Evolutionary conservation across 1,140 invertebrate genomes (phyloP).

Genomic region (Papilio helenus): DNA sequence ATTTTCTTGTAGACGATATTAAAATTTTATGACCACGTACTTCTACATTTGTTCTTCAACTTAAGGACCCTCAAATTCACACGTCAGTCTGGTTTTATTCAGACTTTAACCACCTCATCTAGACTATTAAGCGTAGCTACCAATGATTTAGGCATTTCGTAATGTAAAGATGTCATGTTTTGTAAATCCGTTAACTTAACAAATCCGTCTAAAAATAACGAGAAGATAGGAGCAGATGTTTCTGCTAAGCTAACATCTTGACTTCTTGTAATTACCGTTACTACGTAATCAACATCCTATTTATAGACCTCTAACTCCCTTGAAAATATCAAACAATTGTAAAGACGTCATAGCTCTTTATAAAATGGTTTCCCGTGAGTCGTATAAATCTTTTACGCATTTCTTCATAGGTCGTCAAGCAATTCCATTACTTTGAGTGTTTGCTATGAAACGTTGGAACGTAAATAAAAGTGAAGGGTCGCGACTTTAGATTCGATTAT

Average conservation of each 20-base stretch:
- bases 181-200: no score
- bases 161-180: no score
- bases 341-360: neutral
- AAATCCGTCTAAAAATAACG: no score
- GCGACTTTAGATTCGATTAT: constrained; percentile 31
- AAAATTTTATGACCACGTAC: no score
- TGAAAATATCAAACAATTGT: neutral
- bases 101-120: no score
- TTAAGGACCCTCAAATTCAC: no score
- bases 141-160: neutral
- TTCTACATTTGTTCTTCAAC: no score
- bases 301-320: neutral
- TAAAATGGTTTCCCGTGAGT: constrained; percentile 12
- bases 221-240: no score
- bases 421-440: constrained; percentile 39
- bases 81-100: no score
- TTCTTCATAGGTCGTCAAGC: constrained; percentile 36
- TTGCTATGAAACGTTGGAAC: constrained; percentile 21
- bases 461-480: constrained; percentile 39
- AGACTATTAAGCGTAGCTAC: neutral
- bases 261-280: neutral
- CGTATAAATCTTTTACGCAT: constrained; percentile 26
- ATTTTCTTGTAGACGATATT: neutral
- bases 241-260: neutral
- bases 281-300: neutral